Conservation (phyloP, 2,888 invertebrate genomes). For the Lapara coniferarum region DNA sequence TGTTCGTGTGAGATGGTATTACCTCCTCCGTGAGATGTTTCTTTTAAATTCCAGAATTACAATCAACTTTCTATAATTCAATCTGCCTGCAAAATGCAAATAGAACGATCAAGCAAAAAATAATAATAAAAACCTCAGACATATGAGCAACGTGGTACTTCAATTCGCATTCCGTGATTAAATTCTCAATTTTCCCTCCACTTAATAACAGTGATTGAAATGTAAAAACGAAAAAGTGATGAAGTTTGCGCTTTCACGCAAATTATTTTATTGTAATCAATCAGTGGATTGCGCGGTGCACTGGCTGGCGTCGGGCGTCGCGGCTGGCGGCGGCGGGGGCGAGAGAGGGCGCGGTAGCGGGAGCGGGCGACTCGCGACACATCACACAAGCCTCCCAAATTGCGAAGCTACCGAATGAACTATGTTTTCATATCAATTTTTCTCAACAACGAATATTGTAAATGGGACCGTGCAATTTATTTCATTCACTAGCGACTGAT, state of each 20-base stretch:
- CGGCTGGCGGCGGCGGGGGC: constrained; percentile 29
- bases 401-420: constrained; percentile 60
- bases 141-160: background rate
- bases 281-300: constrained; percentile 50
- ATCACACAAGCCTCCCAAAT: constrained; percentile 62
- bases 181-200: constrained; percentile 14
- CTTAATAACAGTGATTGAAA: constrained; percentile 22
- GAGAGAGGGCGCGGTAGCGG: constrained; percentile 29
- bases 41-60: too few relatives aligned
- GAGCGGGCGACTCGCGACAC: constrained; percentile 36
- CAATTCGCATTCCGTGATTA: constrained; percentile 7
- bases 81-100: too few relatives aligned
- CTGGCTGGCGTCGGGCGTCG: constrained; percentile 35
- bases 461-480: constrained; percentile 74
- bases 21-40: too few relatives aligned
- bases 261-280: constrained; percentile 70
- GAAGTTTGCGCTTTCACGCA: constrained; percentile 58
- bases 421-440: constrained; percentile 68
- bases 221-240: constrained; percentile 37
- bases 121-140: background rate
- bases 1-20: background rate
- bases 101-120: too few relatives aligned
- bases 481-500: constrained; percentile 71
- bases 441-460: constrained; percentile 68
- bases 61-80: background rate